Evolutionary conservation across 1,140 invertebrate species (phyloP).

Genomic region (Caenorhabditis inopinata): DNA sequence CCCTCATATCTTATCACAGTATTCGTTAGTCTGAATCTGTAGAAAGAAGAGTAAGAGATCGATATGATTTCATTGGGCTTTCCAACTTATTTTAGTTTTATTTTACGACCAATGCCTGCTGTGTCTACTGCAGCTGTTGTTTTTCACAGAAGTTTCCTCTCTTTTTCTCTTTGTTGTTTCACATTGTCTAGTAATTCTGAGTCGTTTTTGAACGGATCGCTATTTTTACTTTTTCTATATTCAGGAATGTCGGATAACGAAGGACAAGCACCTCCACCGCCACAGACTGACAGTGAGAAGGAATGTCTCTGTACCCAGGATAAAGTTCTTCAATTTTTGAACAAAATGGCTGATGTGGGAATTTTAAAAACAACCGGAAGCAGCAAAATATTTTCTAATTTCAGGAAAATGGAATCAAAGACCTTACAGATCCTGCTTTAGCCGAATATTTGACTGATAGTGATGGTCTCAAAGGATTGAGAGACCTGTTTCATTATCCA

Average conservation of each 20-base stretch:
- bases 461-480: slow-evolving; percentile 43
- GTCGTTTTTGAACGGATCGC: neutral
- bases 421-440: slow-evolving; percentile 36
- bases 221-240: neutral
- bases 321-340: slow-evolving; percentile 30
- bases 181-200: neutral
- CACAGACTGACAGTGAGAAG: neutral
- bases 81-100: neutral
- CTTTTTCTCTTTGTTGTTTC: neutral
- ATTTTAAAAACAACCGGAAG: neutral
- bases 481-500: slow-evolving; percentile 55
- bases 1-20: slow-evolving; percentile 20
- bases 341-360: slow-evolving; percentile 38
- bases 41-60: neutral
- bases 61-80: neutral
- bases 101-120: neutral
- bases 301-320: slow-evolving; percentile 40
- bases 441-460: slow-evolving; percentile 39
- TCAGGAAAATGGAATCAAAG: slow-evolving; percentile 33
- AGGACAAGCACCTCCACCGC: neutral
- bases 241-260: neutral
- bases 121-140: slow-evolving; percentile 16
- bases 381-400: neutral
- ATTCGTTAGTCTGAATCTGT: neutral
- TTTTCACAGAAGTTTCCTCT: neutral